Base-by-base conservation (phyloP, 2,888 invertebrate species). In the Agrochola circellaris region DNA sequence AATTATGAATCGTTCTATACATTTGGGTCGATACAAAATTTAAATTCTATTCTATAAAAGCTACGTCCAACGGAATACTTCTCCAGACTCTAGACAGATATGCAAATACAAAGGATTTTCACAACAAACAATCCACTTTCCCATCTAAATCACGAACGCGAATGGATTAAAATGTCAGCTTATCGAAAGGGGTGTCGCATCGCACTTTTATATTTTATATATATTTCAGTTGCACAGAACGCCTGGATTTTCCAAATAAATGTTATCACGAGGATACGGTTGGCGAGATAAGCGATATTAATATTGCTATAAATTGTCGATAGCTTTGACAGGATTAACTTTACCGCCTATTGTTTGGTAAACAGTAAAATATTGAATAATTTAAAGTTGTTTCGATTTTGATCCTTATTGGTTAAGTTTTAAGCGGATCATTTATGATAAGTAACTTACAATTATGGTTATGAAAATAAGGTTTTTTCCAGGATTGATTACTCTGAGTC, bases 221-320 rank as follows among this genome's bases (percentile, higher is more conserved):
- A 67, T 60, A 82, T 82, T 72, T 72, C 74, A 69, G 74, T 62
- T 65, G 67, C 62, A 79, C 61, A 58, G 75, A 77, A 73, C 48
- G 75, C 73, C 17, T 48, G 76, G 42, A 69, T 77, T 79, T 82
- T 30, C 61, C 76, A 82, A 84, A 88, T 82, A 84, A 78, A 79
- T 75, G 58, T 77, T 81, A 88, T 86, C 87, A 71, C 51, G 20
- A 51, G 73, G 69, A 79, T 54, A 67, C 64, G 75, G 84, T 48
- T 45, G 23, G 61, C 5, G 75, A 77, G 87, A 87, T 87, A 88
- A 88, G 62, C 76, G 71, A 73, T 75, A 88, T 88, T 87, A 82
- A 84, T 84, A 78, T 78, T 72, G 82, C 77, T 70, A 82, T 88
- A 82, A 88, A 84, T 87, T 75, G 48, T 15, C 74, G 30, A 71